Evolutionary conservation across 2,797 vertebrate species (phyloP), one percentile per base, ranked within the genome.

Genomic region (Orientallactaga sibirica): DNA sequence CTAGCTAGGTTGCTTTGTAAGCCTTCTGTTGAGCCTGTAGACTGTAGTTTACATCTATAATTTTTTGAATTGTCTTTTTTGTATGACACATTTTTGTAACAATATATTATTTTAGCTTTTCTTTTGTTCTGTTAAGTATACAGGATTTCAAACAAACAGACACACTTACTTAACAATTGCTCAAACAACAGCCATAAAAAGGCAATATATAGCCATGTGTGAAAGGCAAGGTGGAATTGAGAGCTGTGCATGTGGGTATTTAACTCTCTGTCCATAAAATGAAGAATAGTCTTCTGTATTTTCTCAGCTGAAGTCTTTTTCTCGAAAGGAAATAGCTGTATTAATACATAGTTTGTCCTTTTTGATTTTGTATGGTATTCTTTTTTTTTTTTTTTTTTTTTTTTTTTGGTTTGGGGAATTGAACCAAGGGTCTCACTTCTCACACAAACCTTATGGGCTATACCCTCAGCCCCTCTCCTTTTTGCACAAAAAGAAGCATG

Each of bases 71-170:
- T n/a, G 7, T 88, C 24, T 92, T 19, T 29, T 91, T 91, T 83
- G 62, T 88, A 1, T 90, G 66, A 71, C 19, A 82, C 20, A 27
- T 24, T 43, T 96, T 91, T 93, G 7, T 76, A 93, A 78, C n/a
- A 75, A 9, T 64, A 61, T 83, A 48, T 33, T 86, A 73, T 85
- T 86, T 91, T 48, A 80, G 22, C 22, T 73, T 82, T 75, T 88
- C 62, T 92, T 93, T 94, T 76, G 2, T 81, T 92, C 61, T 89
- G 7, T 84, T 91, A 88, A 55, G 10, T 71, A 15, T 80, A 79
- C 41, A 91, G 27, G 75, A 73, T 92, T 95, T 41, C 25, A 75
- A 81, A 70, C 43, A 91, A 87, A 70, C 55, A 58, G 55, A 71
- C 7, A 37, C 29, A 66, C 41, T 29, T 25, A 78, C 7, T 41